Evolutionary conservation across 2,113 vertebrate genomes (phyloP), one percentile per base, ranked within the genome.

Genomic region (Mus musculus): DNA sequence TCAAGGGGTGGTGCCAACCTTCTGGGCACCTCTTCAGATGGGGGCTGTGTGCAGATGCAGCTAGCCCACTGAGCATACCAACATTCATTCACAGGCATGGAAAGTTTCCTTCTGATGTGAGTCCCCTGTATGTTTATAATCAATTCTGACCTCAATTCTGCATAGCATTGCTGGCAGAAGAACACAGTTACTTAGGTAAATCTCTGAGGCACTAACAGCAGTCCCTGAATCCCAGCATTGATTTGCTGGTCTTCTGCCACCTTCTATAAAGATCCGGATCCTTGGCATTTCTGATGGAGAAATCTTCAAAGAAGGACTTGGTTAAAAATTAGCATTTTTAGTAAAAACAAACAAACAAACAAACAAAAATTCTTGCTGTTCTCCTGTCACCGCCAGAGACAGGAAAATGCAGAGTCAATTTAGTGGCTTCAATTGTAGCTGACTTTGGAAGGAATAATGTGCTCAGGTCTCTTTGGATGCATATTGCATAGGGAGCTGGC

Each of bases 361-460:
- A 65, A 59, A 28, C 24, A 30, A 67, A 78, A 90, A 91, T n/a
- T 90, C 73, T 93, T 95, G 92, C 90, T 92, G 10, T 89, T 54
- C 14, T 65, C 30, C 63, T 36, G 91, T 89, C 63, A 96, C 90
- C 96, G 89, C 59, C 80, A 1, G 36, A 82, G 86, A 94, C 76
- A 87, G 89, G 92, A 94, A 95, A 94, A 94, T 71, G 86, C 87
- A 80, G 93, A 95, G 95, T 97, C 97, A 95, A 96, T 97, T 98
- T 97, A 39, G 71, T 19, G 5, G 69, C 90, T 67, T 56, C 91
- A 17, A 78, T 77, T n/a, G 20, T 77, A 49, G 39, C 33, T 28
- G 59, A 16, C 80, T 93, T 91, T 20, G 80, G 92, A 96, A 94
- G 78, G 0, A 52, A 65, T 91, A 97, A 92, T 28, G 11, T 2